A percentile compares a stretch with the other conserved stretches of the same genome.
phyloP scores from a whole-genome alignment of 2,797 vertebrate genomes.

The Cryptoprocta ferox region DNA sequence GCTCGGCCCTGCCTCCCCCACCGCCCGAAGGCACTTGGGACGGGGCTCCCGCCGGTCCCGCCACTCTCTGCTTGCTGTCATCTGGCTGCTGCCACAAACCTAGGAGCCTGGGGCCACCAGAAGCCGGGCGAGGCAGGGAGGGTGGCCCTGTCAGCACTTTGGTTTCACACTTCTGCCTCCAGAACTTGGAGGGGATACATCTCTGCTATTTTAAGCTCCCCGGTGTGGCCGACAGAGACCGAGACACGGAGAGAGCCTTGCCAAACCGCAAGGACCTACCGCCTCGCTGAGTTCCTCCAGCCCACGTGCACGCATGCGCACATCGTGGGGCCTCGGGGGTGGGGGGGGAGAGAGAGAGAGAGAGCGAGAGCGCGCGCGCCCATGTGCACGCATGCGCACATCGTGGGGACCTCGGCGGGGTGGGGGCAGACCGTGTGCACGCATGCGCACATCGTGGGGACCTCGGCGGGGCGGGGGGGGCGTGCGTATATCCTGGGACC shows the following conservation, averaged over 20 bases:
- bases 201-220: too few relatives aligned
- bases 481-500: too few relatives aligned
- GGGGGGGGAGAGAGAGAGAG: too few relatives aligned
- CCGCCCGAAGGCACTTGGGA: not conserved
- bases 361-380: too few relatives aligned
- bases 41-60: too few relatives aligned
- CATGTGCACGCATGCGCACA: too few relatives aligned
- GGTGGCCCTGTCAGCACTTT: accelerated
- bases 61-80: not conserved
- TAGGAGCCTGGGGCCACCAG: accelerated
- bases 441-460: not conserved
- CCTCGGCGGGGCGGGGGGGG: too few relatives aligned
- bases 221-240: not conserved
- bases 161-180: not conserved
- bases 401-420: too few relatives aligned
- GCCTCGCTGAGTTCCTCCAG: not conserved
- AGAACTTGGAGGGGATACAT: accelerated
- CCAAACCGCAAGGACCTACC: not conserved
- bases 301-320: accelerated
- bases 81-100: not conserved
- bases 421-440: too few relatives aligned
- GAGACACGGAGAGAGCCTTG: not conserved
- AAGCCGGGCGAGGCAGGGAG: not conserved
- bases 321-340: not conserved
- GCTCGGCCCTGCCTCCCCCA: not conserved